Base-by-base conservation (phyloP, 2,888 invertebrate genomes). In the Dasypogon diadema region DNA sequence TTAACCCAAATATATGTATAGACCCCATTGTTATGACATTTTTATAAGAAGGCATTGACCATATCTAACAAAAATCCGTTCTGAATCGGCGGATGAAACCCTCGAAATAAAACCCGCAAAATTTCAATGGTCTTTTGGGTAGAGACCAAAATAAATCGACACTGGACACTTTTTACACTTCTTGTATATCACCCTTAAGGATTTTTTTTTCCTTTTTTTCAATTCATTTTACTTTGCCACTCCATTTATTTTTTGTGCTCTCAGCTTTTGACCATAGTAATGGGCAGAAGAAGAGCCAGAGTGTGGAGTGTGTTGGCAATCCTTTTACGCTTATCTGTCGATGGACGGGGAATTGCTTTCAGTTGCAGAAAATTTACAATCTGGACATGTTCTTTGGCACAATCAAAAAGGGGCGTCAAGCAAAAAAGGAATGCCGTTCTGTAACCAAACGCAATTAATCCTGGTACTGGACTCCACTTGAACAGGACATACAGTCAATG, bases 341-440 rank as follows among this genome's bases (percentile, higher is more conserved):
- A 76, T 58, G 70, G 73, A 54, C 37, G 73, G 72, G 76, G 76
- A 75, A 76, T 76, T 63, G 76, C 76, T 73, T 76, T 76, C 73
- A 73, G 76, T 70, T 76, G 63, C 73, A 76, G 76, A 76, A 76
- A 76, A 73, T 76, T 76, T 63, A 76, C 76, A 72, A 76, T 76
- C 76, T 60, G 63, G 63, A 22, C 76, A 70, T 73, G 76, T 76
- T 76, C 73, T 73, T 76, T 51, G 60, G 75, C 56, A 70, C 75
- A 75, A 55, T 75, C 72, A 76, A 58, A 37, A 70, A 21, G 12
- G 72, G 42, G 22, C 37, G 22, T 58, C 56, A 18, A 54, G 24
- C 51, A 55, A 51, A 65, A 75, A 75, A 51, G 24, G 34, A 48
- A 60, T 14, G 37, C 51, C 24, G 42, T 55, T 58, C 75, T 60